Evolutionary conservation across 30 jellyfish, hydroid and myxozoan genomes (phyloP).

Genomic region (Morbakka virulenta): DNA sequence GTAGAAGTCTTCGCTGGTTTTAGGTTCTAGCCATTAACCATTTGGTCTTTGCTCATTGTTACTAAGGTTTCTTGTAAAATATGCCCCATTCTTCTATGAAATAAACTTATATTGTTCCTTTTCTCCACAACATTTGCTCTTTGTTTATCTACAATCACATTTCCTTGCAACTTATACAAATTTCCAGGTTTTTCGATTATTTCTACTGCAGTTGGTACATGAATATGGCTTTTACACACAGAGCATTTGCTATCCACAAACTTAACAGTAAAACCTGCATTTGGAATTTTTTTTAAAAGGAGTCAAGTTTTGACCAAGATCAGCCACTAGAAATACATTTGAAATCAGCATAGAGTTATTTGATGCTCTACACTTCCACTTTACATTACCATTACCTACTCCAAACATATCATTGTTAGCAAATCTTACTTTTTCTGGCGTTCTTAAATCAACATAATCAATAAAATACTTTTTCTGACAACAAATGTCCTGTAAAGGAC

Average conservation of each 20-base stretch:
- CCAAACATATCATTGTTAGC: not conserved
- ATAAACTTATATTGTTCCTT: not conserved
- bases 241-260: not conserved
- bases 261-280: not conserved
- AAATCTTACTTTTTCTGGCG: not conserved
- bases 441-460: not conserved
- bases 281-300: not conserved
- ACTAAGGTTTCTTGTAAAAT: not conserved
- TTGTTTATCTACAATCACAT: not conserved
- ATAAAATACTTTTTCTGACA: not conserved
- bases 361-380: not conserved
- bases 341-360: not conserved
- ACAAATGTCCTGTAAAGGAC: not conserved
- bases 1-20: not conserved
- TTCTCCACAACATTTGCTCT: not conserved
- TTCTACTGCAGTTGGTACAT: not conserved
- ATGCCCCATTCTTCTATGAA: not conserved
- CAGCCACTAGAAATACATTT: not conserved
- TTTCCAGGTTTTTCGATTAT: not conserved
- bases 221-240: not conserved
- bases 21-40: not conserved
- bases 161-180: not conserved
- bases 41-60: not conserved
- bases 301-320: not conserved
- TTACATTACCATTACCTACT: not conserved